These are phyloP conservation scores for Indicator indicator DNA, from an alignment of 2,113 vertebrate genomes.

Conservation along the genomic window DNA sequence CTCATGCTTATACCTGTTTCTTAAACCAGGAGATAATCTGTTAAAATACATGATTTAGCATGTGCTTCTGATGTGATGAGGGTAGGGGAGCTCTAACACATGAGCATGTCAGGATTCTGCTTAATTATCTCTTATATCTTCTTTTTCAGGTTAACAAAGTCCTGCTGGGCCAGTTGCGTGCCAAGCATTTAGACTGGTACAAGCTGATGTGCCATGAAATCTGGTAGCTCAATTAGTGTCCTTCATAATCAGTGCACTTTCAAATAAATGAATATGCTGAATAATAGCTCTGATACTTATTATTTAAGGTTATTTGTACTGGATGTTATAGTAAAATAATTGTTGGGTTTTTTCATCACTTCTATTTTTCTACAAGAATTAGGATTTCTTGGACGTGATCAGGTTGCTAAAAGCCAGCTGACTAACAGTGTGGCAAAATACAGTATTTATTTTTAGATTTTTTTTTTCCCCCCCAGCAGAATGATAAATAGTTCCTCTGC, in stretches of 20 bases:
- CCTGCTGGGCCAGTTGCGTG: neutral
- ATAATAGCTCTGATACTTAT: slow-evolving; percentile 11
- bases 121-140: neutral
- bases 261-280: slow-evolving; percentile 1
- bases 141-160: neutral
- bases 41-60: neutral
- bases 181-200: neutral
- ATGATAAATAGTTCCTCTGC: slow-evolving; percentile 29
- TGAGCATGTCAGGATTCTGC: neutral
- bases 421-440: slow-evolving; percentile 34
- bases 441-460: slow-evolving; percentile 35
- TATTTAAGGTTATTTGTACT: neutral
- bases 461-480: neutral
- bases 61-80: neutral
- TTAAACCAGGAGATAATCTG: neutral
- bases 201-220: neutral
- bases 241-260: slow-evolving; percentile 22
- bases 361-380: slow-evolving; percentile 10
- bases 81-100: neutral
- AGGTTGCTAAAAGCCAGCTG: slow-evolving; percentile 41
- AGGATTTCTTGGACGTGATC: slow-evolving; percentile 22
- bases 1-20: neutral
- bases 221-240: neutral
- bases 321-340: slow-evolving; percentile 10
- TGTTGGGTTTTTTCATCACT: neutral